Evolutionary conservation across 2,888 invertebrate genomes (phyloP).

Genomic region (Dromius quadrimaculatus): DNA sequence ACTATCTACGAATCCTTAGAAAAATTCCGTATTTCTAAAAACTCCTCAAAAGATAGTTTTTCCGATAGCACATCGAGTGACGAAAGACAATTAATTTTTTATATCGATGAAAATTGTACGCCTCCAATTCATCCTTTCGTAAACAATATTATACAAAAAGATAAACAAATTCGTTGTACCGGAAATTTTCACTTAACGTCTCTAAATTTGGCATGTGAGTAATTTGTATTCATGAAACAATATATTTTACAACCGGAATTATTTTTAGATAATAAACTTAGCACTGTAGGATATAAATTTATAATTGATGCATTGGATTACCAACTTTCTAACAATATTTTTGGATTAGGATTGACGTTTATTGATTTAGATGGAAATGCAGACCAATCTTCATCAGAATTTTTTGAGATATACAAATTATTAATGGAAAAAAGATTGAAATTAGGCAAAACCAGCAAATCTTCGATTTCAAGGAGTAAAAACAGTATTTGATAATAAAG

Average conservation of each 20-base stretch:
- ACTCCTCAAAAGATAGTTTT: too few species aligned
- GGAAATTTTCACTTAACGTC: slow-evolving; percentile 63
- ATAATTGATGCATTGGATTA: slow-evolving; percentile 58
- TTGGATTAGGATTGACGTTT: slow-evolving; percentile 53
- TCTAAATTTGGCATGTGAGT: slow-evolving; percentile 63
- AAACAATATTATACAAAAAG: slow-evolving; percentile 59
- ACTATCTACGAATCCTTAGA: too few species aligned
- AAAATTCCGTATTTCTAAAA: too few species aligned
- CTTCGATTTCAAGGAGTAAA: neutral
- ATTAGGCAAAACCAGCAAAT: neutral
- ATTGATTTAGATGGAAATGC: slow-evolving; percentile 57
- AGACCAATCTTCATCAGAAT: slow-evolving; percentile 4
- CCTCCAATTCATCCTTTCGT: slow-evolving; percentile 61
- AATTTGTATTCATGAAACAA: slow-evolving; percentile 11
- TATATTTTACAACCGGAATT: slow-evolving; percentile 30
- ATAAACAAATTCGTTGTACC: slow-evolving; percentile 59
- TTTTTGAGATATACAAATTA: slow-evolving; percentile 37
- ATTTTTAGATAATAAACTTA: slow-evolving; percentile 59
- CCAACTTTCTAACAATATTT: slow-evolving; percentile 54
- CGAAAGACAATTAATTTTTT: slow-evolving; percentile 21
- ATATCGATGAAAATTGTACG: slow-evolving; percentile 37
- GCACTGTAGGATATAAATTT: slow-evolving; percentile 54
- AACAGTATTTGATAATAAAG: slow-evolving; percentile 14
- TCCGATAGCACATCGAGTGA: too few species aligned
- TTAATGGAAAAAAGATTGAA: slow-evolving; percentile 58